A percentile compares a stretch with the other conserved stretches of the same genome.
These are phyloP conservation scores for Meteorus cinctellus DNA, from an alignment of 2,888 invertebrate genomes.

Conservation along the genomic window DNA sequence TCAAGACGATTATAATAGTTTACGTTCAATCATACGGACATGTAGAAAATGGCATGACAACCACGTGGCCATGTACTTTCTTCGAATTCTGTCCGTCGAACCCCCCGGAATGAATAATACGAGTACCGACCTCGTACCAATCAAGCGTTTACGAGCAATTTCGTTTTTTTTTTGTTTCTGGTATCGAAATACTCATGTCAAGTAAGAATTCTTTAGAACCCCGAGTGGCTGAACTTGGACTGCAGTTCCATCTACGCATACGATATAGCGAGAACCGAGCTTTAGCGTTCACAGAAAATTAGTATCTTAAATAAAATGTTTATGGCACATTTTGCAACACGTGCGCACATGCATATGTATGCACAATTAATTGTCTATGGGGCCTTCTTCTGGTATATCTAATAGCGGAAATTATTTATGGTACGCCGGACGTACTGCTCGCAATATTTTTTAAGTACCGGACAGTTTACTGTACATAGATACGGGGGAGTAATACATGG, in stretches of 20 bases:
- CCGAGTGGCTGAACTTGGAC: not conserved
- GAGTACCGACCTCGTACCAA: not conserved
- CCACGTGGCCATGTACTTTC: slow-evolving; percentile 25
- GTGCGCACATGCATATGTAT: not conserved
- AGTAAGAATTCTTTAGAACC: not conserved
- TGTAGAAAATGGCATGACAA: not conserved
- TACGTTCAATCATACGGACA: not conserved
- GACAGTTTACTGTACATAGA: slow-evolving; percentile 30
- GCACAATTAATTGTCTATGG: too few relatives aligned
- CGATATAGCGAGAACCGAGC: too few relatives aligned
- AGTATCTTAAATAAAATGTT: not conserved
- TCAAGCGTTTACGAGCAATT: not conserved
- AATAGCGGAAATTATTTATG: slow-evolving; percentile 24
- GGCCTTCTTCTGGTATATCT: not conserved
- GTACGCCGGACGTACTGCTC: not conserved
- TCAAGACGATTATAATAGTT: not conserved
- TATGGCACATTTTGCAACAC: not conserved
- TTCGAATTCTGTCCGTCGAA: not conserved
- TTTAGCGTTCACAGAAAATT: not conserved
- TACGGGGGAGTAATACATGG: slow-evolving; percentile 31
- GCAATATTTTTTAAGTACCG: slow-evolving; percentile 28
- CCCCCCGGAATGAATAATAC: not conserved
- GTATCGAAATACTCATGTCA: not conserved
- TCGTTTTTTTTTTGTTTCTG: not conserved
- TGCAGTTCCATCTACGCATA: too few relatives aligned